Conservation (phyloP, 2,113 vertebrate species). For the Casuarius casuarius region DNA sequence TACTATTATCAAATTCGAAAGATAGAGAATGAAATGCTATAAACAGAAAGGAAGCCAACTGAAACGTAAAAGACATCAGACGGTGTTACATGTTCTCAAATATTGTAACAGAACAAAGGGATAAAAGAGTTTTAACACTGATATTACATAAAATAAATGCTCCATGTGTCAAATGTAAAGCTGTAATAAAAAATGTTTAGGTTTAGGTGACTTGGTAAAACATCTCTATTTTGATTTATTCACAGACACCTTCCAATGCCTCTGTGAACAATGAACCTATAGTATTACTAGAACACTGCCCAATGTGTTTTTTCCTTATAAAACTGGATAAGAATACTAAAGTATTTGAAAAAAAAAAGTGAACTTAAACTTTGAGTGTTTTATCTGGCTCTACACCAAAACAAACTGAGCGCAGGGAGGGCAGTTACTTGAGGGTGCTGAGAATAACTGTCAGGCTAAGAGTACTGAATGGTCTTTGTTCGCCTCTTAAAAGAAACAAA, state of each 20-base stretch:
- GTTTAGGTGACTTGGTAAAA: background rate
- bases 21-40: background rate
- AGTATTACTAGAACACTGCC: slow-evolving; percentile 8
- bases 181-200: slow-evolving; percentile 47
- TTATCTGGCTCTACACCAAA: slow-evolving; percentile 69
- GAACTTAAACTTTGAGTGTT: slow-evolving; percentile 41
- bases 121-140: background rate
- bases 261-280: slow-evolving; percentile 40
- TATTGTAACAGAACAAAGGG: background rate
- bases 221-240: slow-evolving; percentile 27
- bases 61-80: background rate
- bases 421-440: slow-evolving; percentile 6
- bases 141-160: slow-evolving; percentile 7
- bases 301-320: background rate
- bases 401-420: slow-evolving; percentile 43
- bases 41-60: background rate
- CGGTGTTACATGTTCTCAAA: background rate
- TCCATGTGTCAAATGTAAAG: background rate
- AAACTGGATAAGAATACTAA: slow-evolving; percentile 26
- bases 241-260: slow-evolving; percentile 18
- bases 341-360: background rate
- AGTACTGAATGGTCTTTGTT: slow-evolving; percentile 68
- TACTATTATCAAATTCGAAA: background rate
- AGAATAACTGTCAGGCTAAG: slow-evolving; percentile 49
- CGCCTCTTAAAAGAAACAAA: slow-evolving; percentile 15